Conservation (phyloP, 2,113 vertebrate genomes). For the Perognathus longimembris region DNA sequence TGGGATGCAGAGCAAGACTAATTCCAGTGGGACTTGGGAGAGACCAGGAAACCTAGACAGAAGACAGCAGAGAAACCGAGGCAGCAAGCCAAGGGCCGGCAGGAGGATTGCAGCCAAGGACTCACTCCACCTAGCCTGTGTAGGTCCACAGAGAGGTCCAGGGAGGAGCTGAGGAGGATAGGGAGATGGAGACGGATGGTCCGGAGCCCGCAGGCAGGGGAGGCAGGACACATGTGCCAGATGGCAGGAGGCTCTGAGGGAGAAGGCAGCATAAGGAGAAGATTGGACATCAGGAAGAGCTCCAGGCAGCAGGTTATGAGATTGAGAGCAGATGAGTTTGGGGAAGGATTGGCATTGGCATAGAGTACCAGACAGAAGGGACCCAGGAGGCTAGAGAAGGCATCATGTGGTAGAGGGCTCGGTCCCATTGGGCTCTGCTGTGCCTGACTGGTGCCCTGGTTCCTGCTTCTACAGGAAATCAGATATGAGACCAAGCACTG, state of each 20-base stretch:
- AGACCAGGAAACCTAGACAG: not conserved
- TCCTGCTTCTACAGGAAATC: constrained; percentile 30
- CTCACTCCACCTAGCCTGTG: not conserved
- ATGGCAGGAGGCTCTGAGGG: not conserved
- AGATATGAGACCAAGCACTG: not conserved
- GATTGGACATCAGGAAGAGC: not conserved
- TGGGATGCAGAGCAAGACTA: not conserved
- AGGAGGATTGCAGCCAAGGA: not conserved
- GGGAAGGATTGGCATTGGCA: not conserved
- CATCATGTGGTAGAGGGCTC: not conserved
- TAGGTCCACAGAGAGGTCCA: not conserved
- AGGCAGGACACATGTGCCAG: not conserved
- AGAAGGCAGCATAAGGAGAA: not conserved
- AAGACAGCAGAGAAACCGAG: constrained; percentile 6
- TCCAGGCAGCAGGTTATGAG: not conserved
- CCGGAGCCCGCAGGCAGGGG: not conserved
- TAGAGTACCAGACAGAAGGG: not conserved
- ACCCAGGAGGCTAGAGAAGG: not conserved
- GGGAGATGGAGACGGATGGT: not conserved
- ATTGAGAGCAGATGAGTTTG: not conserved
- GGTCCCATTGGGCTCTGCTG: not conserved
- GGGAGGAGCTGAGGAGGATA: not conserved
- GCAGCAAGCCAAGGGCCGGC: not conserved
- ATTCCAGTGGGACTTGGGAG: constrained; percentile 32
- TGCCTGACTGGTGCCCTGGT: not conserved